Evolutionary conservation across 2,888 invertebrate genomes (phyloP).

Genomic region (Alcis repandata): DNA sequence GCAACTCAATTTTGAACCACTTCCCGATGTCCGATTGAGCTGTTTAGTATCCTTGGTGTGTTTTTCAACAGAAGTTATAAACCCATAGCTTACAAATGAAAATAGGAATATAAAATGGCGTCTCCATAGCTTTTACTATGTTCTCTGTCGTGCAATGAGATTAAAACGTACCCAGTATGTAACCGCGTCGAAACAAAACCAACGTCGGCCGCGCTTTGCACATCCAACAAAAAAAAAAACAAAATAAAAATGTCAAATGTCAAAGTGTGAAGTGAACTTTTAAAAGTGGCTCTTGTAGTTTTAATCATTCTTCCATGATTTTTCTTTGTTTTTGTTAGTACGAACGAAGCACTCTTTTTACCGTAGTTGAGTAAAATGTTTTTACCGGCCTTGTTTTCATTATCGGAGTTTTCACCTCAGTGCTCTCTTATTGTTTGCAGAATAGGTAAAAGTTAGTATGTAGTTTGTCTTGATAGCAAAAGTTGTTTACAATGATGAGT

Average conservation of each 20-base stretch:
- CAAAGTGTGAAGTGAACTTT: conserved; percentile 30
- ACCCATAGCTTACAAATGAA: not conserved
- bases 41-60: no score
- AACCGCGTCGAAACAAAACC: conserved; percentile 69
- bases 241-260: conserved; percentile 31
- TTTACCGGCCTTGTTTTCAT: no score
- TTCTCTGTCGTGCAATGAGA: conserved; percentile 41
- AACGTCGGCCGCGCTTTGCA: conserved; percentile 48
- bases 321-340: no score
- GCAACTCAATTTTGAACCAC: no score
- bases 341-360: not conserved
- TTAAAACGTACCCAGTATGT: conserved; percentile 71
- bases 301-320: not conserved
- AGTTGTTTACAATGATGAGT: no score
- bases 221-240: conserved; percentile 13
- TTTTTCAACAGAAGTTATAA: no score
- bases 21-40: no score
- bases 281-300: conserved; percentile 24
- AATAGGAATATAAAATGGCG: not conserved
- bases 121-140: conserved; percentile 19
- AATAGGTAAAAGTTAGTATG: no score
- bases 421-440: no score
- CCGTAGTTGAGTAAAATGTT: not conserved
- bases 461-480: no score
- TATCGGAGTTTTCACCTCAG: no score